Evolutionary conservation across 1,140 invertebrate genomes (phyloP), one percentile per base, ranked within the genome.

Genomic region (Drosophila grimshawi): DNA sequence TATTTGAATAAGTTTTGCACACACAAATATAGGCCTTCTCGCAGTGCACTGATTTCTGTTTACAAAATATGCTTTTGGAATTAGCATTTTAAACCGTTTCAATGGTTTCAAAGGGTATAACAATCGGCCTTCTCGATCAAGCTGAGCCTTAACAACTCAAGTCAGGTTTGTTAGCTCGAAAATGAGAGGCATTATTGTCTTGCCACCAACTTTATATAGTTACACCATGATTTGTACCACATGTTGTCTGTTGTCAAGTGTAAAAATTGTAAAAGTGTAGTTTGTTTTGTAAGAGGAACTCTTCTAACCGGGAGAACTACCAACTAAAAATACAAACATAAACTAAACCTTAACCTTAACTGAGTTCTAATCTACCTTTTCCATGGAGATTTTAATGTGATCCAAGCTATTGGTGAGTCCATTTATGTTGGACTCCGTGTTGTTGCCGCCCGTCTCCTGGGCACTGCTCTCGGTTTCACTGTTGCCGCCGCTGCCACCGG

Each of bases 391-490:
- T 52, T 91, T 76, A 59, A 92, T 67, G 49, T 92, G 83, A 37
- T 92, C 85, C 59, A 92, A 60, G 32, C 72, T 83, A 19, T 78
- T 86, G 8, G 76, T 89, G 19, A 92, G 60, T 6, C 90, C 90
- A 49, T 92, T 92, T 39, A 92, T 78, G 30, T 67, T 86, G 10
- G 75, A 61, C 2, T 78, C 83, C 6, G 33, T 60, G 35, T 67
- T 73, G 11, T 1, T n/a, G 39, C 10, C 39, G 3, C 62, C 71
- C 5, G 70, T 79, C 8, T 89, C 86, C 60, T 89, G 86, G 35
- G 85, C 81, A 10, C 78, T 90, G 60, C 86, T 89, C 27, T 90
- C 81, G 3, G 85, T 89, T 46, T 86, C 85, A 32, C 81, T 90
- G 46, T 90, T 89, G 3, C 80, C 80, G 2, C 74, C 85, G 19